phyloP scores from a whole-genome alignment of 2,888 invertebrate species.

The Acronicta leporina region DNA sequence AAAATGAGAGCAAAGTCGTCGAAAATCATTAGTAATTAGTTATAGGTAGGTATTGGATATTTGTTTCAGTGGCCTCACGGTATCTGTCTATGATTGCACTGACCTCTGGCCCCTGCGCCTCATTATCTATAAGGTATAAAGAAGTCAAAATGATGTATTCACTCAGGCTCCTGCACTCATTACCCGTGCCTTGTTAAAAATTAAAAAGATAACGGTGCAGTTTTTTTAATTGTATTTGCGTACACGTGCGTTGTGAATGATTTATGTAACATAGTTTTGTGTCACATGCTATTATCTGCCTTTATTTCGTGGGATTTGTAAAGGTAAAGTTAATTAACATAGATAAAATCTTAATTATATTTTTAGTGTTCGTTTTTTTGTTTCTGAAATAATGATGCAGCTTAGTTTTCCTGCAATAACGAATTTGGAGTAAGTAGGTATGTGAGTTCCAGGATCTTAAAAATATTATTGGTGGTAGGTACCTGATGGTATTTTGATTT shows the following conservation, averaged over 20 bases:
- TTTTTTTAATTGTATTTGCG: slow-evolving; percentile 21
- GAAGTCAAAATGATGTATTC: slow-evolving; percentile 81
- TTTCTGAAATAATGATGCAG: slow-evolving; percentile 10
- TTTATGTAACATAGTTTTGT: slow-evolving; percentile 25
- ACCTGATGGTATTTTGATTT: too few relatives aligned
- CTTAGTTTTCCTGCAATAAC: slow-evolving; percentile 16
- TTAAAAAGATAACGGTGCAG: slow-evolving; percentile 56
- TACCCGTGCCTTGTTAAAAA: slow-evolving; percentile 61
- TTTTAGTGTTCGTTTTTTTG: slow-evolving; percentile 15
- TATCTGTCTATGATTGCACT: slow-evolving; percentile 85
- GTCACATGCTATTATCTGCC: slow-evolving; percentile 23
- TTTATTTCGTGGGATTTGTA: slow-evolving; percentile 29
- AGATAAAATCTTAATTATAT: slow-evolving; percentile 25
- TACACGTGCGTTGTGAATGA: slow-evolving; percentile 41
- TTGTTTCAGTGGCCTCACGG: slow-evolving; percentile 74
- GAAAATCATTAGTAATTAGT: slow-evolving; percentile 62
- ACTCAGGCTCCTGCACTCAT: slow-evolving; percentile 68
- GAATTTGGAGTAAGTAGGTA: slow-evolving; percentile 2
- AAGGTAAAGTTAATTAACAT: slow-evolving; percentile 47
- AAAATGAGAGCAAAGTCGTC: slow-evolving; percentile 45
- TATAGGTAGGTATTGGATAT: slow-evolving; percentile 67
- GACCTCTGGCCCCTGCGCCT: slow-evolving; percentile 79
- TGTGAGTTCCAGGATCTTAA: slow-evolving; percentile 24
- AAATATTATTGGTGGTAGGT: too few relatives aligned
- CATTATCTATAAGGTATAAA: slow-evolving; percentile 83